Conservation (phyloP, 2,888 invertebrate species). For the Phania funesta region DNA sequence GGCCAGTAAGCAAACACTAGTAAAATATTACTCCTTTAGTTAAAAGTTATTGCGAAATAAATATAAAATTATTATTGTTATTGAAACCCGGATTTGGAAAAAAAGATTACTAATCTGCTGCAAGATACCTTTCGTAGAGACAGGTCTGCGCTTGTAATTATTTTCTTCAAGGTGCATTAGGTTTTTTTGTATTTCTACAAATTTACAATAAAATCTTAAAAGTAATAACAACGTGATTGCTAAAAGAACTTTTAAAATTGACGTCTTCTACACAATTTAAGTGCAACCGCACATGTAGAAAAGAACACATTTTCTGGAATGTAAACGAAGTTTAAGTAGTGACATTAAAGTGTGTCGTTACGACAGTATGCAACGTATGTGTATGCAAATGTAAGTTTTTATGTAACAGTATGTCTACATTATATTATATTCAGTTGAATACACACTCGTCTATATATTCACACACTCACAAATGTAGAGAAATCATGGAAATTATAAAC, state of each 20-base stretch:
- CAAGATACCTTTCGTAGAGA: too few relatives aligned
- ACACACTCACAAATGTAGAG: slow-evolving; percentile 7
- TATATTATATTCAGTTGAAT: slow-evolving; percentile 35
- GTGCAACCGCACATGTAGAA: background rate
- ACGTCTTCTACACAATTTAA: background rate
- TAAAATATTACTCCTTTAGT: too few relatives aligned
- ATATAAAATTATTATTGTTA: too few relatives aligned
- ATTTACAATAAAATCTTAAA: too few relatives aligned
- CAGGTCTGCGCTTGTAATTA: too few relatives aligned
- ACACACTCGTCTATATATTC: slow-evolving; percentile 15
- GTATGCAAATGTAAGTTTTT: background rate
- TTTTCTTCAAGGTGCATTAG: background rate
- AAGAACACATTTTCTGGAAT: slow-evolving; percentile 3
- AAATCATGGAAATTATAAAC: slow-evolving; percentile 1
- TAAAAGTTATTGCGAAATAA: too few relatives aligned
- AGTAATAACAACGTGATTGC: background rate
- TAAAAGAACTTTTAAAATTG: background rate
- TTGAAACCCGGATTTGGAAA: too few relatives aligned
- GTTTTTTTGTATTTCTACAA: background rate
- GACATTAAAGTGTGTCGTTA: slow-evolving; percentile 42
- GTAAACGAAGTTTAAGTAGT: slow-evolving; percentile 36
- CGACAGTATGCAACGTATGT: slow-evolving; percentile 3
- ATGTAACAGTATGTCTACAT: background rate
- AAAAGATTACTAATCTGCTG: too few relatives aligned
- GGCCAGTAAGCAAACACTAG: too few relatives aligned